These are phyloP conservation scores for Acromyrmex heyeri DNA, from an alignment of 1,140 invertebrate species.

Conservation along the genomic window DNA sequence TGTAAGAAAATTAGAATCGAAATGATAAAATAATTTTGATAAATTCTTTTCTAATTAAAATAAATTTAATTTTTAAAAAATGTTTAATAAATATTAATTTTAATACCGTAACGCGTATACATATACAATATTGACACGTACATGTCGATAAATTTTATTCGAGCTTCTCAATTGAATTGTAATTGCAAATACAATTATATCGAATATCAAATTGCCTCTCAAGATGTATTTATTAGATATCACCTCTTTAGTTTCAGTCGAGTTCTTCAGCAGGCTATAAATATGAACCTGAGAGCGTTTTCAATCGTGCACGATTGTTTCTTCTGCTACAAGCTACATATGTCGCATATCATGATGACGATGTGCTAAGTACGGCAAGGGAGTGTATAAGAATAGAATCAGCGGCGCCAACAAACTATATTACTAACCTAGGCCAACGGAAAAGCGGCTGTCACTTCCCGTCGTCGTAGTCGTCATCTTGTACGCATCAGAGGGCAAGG, in stretches of 20 bases:
- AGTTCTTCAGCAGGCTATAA: background rate
- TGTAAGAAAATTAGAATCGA: background rate
- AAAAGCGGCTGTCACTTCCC: constrained; percentile 40
- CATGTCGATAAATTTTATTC: background rate
- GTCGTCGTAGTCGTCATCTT: background rate
- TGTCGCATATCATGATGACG: constrained; percentile 19
- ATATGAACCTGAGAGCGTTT: background rate
- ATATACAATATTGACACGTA: background rate
- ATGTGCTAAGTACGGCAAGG: constrained; percentile 55
- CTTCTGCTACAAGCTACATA: background rate
- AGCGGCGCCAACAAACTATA: constrained; percentile 74
- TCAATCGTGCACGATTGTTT: background rate
- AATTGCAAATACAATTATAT: background rate
- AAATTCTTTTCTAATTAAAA: background rate
- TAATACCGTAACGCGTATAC: background rate
- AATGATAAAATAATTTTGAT: background rate
- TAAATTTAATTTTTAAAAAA: background rate
- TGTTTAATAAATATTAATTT: background rate
- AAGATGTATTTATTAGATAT: background rate
- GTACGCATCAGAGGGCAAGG: constrained; percentile 23
- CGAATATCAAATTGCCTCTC: background rate
- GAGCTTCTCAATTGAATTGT: background rate
- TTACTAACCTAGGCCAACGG: constrained; percentile 82
- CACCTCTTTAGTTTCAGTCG: background rate
- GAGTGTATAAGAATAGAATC: constrained; percentile 78